These are phyloP conservation scores for Caenorhabditis remanei DNA, from an alignment of 1,140 invertebrate genomes.

Conservation along the genomic window DNA sequence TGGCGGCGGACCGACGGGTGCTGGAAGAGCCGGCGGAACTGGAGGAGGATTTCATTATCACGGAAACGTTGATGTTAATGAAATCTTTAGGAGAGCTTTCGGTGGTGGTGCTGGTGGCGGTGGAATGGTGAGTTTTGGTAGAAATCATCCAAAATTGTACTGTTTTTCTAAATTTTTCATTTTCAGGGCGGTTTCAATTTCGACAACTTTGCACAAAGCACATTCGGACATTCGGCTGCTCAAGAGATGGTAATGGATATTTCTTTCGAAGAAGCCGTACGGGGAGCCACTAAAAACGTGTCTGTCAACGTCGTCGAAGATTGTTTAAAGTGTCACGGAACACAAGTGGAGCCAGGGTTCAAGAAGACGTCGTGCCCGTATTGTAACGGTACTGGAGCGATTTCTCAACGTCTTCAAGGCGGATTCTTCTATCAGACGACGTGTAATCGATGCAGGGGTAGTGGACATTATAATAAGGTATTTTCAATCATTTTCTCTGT, in stretches of 20 bases:
- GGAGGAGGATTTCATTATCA: constrained; percentile 53
- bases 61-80: constrained; percentile 57
- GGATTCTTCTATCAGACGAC: constrained; percentile 97
- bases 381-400: constrained; percentile 92
- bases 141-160: background rate
- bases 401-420: constrained; percentile 79
- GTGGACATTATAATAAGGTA: constrained; percentile 86
- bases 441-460: constrained; percentile 92
- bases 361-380: constrained; percentile 86
- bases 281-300: constrained; percentile 76
- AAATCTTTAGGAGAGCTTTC: constrained; percentile 63
- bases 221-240: constrained; percentile 50
- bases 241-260: constrained; percentile 83
- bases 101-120: constrained; percentile 15
- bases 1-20: constrained; percentile 41
- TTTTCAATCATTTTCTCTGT: too few relatives aligned
- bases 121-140: constrained; percentile 43
- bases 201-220: constrained; percentile 55
- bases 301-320: constrained; percentile 90
- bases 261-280: constrained; percentile 93
- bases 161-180: background rate
- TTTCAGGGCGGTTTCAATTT: constrained; percentile 61
- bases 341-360: constrained; percentile 87
- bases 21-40: constrained; percentile 8
- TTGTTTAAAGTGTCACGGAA: constrained; percentile 90